Evolutionary conservation across 2,113 vertebrate species (phyloP).

Genomic region (Mesembrinibis cayennensis): DNA sequence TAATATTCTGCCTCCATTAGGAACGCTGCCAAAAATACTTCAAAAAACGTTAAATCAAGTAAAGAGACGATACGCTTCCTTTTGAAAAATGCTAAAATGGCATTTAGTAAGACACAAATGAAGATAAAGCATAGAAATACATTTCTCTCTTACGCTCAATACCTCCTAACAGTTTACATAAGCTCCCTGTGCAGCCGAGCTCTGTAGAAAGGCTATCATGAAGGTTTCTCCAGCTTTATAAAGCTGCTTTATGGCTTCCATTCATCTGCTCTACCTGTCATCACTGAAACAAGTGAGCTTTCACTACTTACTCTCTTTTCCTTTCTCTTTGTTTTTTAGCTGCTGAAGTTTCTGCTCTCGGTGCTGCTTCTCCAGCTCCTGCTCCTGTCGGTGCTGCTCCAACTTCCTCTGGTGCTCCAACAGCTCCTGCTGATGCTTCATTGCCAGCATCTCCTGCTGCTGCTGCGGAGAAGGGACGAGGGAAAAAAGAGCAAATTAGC

Average conservation of each 20-base stretch:
- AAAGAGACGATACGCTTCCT: neutral
- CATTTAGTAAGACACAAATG: neutral
- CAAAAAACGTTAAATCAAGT: slow-evolving; percentile 32
- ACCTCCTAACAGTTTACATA: neutral
- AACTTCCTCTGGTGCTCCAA: slow-evolving; percentile 96
- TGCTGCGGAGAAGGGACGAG: slow-evolving; percentile 75
- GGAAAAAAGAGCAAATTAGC: neutral
- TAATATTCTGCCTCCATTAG: slow-evolving; percentile 23
- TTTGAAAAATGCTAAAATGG: neutral
- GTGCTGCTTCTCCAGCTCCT: slow-evolving; percentile 95
- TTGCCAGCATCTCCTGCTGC: slow-evolving; percentile 93
- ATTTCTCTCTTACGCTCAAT: neutral
- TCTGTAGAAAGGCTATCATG: neutral
- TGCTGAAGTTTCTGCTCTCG: slow-evolving; percentile 93
- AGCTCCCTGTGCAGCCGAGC: neutral
- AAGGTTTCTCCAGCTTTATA: neutral
- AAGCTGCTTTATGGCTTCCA: neutral
- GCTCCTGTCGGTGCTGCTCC: slow-evolving; percentile 92
- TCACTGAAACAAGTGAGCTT: neutral
- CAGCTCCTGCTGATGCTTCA: slow-evolving; percentile 97
- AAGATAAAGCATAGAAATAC: neutral
- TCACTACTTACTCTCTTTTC: slow-evolving; percentile 91
- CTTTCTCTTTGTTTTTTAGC: slow-evolving; percentile 96
- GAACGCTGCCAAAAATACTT: slow-evolving; percentile 35
- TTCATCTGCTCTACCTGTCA: neutral